These are phyloP conservation scores for Lycophotia porphyrea DNA, from an alignment of 2,888 invertebrate genomes.

Conservation along the genomic window DNA sequence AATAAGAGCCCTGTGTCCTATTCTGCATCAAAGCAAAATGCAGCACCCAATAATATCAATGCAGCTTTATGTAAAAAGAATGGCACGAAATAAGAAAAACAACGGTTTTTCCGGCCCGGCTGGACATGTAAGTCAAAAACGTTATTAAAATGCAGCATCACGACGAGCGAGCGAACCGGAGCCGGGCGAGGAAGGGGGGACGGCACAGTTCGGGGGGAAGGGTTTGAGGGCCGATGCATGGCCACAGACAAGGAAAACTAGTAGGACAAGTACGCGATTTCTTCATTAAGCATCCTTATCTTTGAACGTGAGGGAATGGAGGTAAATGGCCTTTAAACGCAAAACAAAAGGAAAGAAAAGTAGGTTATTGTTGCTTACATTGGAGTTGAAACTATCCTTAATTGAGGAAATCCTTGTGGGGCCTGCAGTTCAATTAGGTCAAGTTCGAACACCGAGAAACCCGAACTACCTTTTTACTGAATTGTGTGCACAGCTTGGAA, in stretches of 20 bases:
- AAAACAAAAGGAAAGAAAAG: slow-evolving; percentile 23
- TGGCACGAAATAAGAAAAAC: slow-evolving; percentile 55
- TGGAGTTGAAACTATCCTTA: background rate
- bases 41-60: slow-evolving; percentile 38
- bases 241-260: slow-evolving; percentile 55
- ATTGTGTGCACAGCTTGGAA: background rate
- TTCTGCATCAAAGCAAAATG: slow-evolving; percentile 21
- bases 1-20: slow-evolving; percentile 3
- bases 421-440: background rate
- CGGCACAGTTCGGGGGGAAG: slow-evolving; percentile 30
- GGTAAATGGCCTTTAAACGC: slow-evolving; percentile 34
- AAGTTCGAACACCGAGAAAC: background rate
- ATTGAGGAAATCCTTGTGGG: slow-evolving; percentile 14
- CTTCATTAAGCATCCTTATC: slow-evolving; percentile 45
- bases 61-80: slow-evolving; percentile 43
- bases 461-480: background rate
- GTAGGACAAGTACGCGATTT: slow-evolving; percentile 51
- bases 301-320: slow-evolving; percentile 47
- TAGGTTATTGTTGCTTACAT: slow-evolving; percentile 7
- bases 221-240: slow-evolving; percentile 52
- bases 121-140: slow-evolving; percentile 74
- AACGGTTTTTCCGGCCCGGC: slow-evolving; percentile 66
- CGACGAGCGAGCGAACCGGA: slow-evolving; percentile 66
- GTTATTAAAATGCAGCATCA: slow-evolving; percentile 81
- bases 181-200: slow-evolving; percentile 3